Conservation (phyloP, 2,888 invertebrate genomes). For the Caenorhabditis becei region DNA sequence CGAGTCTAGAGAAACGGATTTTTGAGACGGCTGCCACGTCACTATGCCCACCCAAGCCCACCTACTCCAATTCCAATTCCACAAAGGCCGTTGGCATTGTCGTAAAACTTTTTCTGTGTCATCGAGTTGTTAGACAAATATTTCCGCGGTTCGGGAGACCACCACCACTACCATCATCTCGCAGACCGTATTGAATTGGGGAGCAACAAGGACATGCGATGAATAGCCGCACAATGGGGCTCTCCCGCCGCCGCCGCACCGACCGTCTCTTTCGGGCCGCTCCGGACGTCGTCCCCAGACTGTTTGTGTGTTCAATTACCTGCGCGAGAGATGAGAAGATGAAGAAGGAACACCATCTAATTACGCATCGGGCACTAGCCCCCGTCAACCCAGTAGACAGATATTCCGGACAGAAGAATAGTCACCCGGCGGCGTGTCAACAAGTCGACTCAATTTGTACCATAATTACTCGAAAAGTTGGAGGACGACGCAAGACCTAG, state of each 20-base stretch:
- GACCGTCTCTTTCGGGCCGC: constrained; percentile 34
- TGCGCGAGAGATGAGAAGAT: constrained; percentile 41
- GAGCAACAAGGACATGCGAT: constrained; percentile 59
- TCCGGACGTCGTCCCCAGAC: constrained; percentile 55
- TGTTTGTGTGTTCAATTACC: constrained; percentile 61
- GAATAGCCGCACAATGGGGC: constrained; percentile 57
- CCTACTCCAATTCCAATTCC: constrained; percentile 29
- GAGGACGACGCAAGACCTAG: not conserved
- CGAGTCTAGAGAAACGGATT: too few relatives aligned
- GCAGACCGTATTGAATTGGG: constrained; percentile 58
- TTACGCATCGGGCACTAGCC: constrained; percentile 28
- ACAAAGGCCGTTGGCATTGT: constrained; percentile 50
- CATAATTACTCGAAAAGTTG: constrained; percentile 35
- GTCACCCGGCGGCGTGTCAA: constrained; percentile 50
- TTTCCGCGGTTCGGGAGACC: constrained; percentile 57
- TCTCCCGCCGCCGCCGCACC: constrained; percentile 31
- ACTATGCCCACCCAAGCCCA: too few relatives aligned
- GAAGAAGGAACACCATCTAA: constrained; percentile 49
- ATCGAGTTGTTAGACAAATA: constrained; percentile 61
- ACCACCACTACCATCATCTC: constrained; percentile 48
- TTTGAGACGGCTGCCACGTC: constrained; percentile 27
- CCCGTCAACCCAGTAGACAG: constrained; percentile 10
- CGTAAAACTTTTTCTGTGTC: constrained; percentile 61
- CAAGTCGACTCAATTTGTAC: constrained; percentile 51
- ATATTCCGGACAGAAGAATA: constrained; percentile 29